Conservation (phyloP, 2,888 invertebrate genomes). For the Trichopria drosophilae region DNA sequence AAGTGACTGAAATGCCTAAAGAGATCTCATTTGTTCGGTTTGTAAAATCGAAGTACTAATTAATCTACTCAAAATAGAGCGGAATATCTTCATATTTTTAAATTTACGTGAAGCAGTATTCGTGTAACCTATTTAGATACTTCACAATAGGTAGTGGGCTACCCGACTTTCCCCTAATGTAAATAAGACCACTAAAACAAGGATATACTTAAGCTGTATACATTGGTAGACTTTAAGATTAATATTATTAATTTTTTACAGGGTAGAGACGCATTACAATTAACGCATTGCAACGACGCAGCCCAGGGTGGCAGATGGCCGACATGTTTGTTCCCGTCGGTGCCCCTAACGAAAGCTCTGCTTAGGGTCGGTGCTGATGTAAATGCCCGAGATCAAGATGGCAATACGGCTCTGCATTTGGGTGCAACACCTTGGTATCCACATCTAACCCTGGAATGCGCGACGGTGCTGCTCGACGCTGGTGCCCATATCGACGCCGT, state of each 20-base stretch:
- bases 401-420: constrained; percentile 87
- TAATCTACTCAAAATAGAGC: no score
- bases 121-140: no score
- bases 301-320: constrained; percentile 70
- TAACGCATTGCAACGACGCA: constrained; percentile 81
- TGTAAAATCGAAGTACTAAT: no score
- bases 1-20: no score
- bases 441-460: constrained; percentile 71
- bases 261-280: constrained; percentile 75
- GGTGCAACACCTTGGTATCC: constrained; percentile 66
- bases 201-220: no score
- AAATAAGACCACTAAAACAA: no score
- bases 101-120: constrained; percentile 2
- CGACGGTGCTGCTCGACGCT: constrained; percentile 72
- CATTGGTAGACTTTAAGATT: no score
- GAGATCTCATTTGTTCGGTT: no score
- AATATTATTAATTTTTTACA: constrained; percentile 56
- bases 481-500: constrained; percentile 86
- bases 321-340: constrained; percentile 72
- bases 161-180: no score
- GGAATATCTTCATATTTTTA: no score
- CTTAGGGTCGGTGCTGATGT: constrained; percentile 82
- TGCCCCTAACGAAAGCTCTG: constrained; percentile 72
- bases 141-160: no score
- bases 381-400: constrained; percentile 76